Evolutionary conservation across 37 sponge, comb jelly and placozoan genomes (phyloP), one percentile per base, ranked within the genome.

Genomic region (Spongilla lacustris): DNA sequence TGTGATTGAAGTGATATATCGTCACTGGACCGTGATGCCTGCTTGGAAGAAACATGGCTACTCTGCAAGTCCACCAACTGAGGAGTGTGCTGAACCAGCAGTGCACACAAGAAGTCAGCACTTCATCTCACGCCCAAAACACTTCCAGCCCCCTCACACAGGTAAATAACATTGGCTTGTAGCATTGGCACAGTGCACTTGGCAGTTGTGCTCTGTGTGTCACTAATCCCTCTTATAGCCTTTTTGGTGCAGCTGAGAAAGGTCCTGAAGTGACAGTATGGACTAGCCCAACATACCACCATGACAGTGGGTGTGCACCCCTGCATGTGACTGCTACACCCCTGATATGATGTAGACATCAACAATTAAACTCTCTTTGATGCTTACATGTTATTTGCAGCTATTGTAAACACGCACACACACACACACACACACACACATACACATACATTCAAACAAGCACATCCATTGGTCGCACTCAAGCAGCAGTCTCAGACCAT

Each of bases 111-210:
- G 41, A 41, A 41, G 41, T 14, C 58, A 17, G 58, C 58, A 71
- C 24, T 91, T 75, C 68, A 87, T 86, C 31, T 74, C 80, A 0
- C 70, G 92, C 48, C 92, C 92, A 27, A 68, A 75, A 19, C 89
- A 91, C 80, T 28, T 69, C 24, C 92, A 91, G 66, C 37, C 41
- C 4, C 88, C 92, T 13, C 92, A 91, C 73, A 83, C 92, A 79
- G 92, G 92, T 91, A 26, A 37, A 69, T 37, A 27, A 10, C 49
- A 30, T 58, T 27, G 36, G 76, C 34, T 35, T 58, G 58, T 58
- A 58, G 58, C 19, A 58, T 58, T 58, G 58, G 58, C 58, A 58
- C 21, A 17, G 58, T 72, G 73, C 21, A 72, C 32, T 33, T 33
- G 73, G 73, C 73, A 72, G 10, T 33, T 41, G 6, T 3, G 3